These are phyloP conservation scores for Mastigias papua DNA, from an alignment of 30 jellyfish, hydroid and myxozoan genomes.

Conservation along the genomic window DNA sequence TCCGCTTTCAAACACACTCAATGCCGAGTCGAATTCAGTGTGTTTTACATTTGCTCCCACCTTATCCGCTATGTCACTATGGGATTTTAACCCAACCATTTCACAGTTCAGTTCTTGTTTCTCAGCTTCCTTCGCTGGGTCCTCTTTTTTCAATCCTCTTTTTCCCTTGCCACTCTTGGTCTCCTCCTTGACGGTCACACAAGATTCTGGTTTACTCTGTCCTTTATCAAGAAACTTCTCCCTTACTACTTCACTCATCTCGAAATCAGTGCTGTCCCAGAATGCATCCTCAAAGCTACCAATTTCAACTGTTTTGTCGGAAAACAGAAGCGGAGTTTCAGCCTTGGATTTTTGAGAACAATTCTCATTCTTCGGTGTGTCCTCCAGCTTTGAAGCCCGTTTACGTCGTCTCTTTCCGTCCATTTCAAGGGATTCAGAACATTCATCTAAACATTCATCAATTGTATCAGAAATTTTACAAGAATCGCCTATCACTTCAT, in stretches of 20 bases:
- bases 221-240: background rate
- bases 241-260: background rate
- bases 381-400: background rate
- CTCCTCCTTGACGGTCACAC: background rate
- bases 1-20: too few species aligned
- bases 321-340: conserved; percentile 37
- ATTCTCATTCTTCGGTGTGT: background rate
- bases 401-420: background rate
- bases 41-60: too few species aligned
- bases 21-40: too few species aligned
- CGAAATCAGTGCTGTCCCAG: conserved; percentile 24
- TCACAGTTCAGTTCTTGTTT: too few species aligned
- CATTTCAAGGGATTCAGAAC: background rate
- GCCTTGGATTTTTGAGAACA: background rate
- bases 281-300: conserved; percentile 22
- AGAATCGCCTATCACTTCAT: background rate
- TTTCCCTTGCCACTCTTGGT: background rate
- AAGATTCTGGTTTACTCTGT: background rate
- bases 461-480: background rate
- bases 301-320: conserved; percentile 8
- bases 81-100: too few species aligned
- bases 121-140: too few species aligned
- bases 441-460: background rate
- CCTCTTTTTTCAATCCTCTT: background rate
- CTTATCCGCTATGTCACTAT: too few species aligned